Evolutionary conservation across 2,888 invertebrate genomes (phyloP), one percentile per base, ranked within the genome.

Genomic region (Branchellion lobata): DNA sequence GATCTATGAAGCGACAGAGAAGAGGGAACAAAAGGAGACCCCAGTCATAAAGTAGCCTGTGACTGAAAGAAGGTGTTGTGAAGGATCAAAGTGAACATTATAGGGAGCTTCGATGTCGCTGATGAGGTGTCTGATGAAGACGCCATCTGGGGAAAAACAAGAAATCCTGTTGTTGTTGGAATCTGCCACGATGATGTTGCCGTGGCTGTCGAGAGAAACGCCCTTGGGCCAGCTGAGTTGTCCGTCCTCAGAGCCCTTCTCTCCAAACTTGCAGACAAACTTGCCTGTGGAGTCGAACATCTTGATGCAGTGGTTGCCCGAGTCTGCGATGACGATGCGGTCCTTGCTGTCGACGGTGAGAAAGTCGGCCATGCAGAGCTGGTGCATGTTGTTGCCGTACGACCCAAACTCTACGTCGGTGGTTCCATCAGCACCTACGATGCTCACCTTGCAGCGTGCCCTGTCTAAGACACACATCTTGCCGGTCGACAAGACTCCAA

Each of bases 351-450:
- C 82, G 31, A 82, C 82, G 29, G 82, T 79, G 24, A 82, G 53
- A 57, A 82, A 82, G 80, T 82, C 82, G 0, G 82, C 82, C 82
- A 82, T 82, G 53, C 81, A 81, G 40, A 82, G 65, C 73, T 82
- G 82, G 18, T 53, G 76, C 72, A 80, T 80, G 29, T 78, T 68
- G 8, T 53, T 47, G 1, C 82, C 82, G 34, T 75, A 82, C 27
- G 80, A 81, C 1, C 82, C 82, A 68, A 82, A 82, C 78, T 82
- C 81, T 2, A 29, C 51, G 21, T 82, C 24, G 33, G 24, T 18
- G 47, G 80, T 80, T 18, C 82, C 82, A 11, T 51, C 57, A 18
- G 31, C 8, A 21, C 53, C 69, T 79, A 75, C 81, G 3, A 82
- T 72, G 1, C 74, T 71, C n/a, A 82, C 72, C 78, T 81, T 81